Evolutionary conservation across 2,113 vertebrate genomes (phyloP), one percentile per base, ranked within the genome.

Genomic region (Nothoprocta pentlandii): DNA sequence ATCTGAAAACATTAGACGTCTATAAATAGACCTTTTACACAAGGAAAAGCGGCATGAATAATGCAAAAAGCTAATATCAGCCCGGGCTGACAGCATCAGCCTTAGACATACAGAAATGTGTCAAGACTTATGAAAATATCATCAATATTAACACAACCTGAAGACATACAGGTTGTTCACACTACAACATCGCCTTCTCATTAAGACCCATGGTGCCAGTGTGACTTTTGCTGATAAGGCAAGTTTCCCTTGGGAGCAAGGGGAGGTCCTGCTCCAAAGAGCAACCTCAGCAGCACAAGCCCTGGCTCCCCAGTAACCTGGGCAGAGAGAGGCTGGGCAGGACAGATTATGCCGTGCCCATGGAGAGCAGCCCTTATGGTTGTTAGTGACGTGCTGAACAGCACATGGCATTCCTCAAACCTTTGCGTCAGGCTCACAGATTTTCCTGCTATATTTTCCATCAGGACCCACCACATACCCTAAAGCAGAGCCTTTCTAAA

Each of bases 11-110:
- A 90, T 79, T 42, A 74, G 6, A 39, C 92, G 93, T 92, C 96
- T 95, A 97, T 96, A 97, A 97, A 97, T 67, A 97, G 94, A 62
- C 53, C 91, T 97, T 91, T 80, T 12, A 16, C 1, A 42, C 64
- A 46, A 42, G 89, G 79, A 90, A 91, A 94, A 82, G 2, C 95
- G 86, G 96, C 74, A 75, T 91, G 96, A 94, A 67, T 95, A 96
- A 96, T 76, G 76, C n/a, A 36, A 89, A 80, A 36, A 86, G 90
- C 87, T 94, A 63, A 94, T 67, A 34, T 34, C 34, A 34, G 80
- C 56, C 87, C 26, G 63, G 82, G 89, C 51, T 86, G 91, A 70
- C 6, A 64, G 94, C 92, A 87, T 12, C 93, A 30, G 16, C 67
- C 70, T 88, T 13, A 47, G 89, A 82, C 81, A 83, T 0, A 21